Evolutionary conservation across 2,888 invertebrate species (phyloP).

Genomic region (Hypomecis atomaria): DNA sequence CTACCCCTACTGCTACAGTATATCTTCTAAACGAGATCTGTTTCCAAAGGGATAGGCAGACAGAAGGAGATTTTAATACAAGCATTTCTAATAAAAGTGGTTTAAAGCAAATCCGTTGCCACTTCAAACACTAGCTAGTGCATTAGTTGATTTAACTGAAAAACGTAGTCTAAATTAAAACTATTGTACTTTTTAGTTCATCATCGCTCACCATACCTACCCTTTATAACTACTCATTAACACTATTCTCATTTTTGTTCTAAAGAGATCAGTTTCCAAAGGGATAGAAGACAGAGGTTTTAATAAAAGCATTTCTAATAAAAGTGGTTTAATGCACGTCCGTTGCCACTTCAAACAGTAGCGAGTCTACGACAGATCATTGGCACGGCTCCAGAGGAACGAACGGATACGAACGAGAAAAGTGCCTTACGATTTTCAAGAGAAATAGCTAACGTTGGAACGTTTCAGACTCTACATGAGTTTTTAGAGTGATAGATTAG

Average conservation of each 20-base stretch:
- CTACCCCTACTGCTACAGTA: too few species aligned
- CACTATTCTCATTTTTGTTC: conserved; percentile 28
- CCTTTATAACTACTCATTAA: too few species aligned
- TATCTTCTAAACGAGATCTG: conserved; percentile 2
- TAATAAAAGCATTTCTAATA: conserved; percentile 61
- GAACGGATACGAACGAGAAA: conserved; percentile 35
- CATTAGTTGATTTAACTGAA: too few species aligned
- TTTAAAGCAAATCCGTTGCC: conserved; percentile 58
- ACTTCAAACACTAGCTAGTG: conserved; percentile 61
- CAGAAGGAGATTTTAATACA: conserved; percentile 55
- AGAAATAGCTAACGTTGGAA: conserved; percentile 18
- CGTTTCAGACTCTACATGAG: conserved; percentile 2
- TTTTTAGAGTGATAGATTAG: neutral
- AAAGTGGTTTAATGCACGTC: conserved; percentile 62
- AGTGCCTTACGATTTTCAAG: conserved; percentile 28
- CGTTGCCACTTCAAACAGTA: conserved; percentile 57
- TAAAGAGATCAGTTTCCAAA: conserved; percentile 13
- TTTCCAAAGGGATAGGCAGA: conserved; percentile 20
- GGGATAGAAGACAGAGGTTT: conserved; percentile 42
- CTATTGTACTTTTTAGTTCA: too few species aligned
- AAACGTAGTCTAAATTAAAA: too few species aligned
- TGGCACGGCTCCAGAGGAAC: conserved; percentile 58
- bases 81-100: conserved; percentile 61
- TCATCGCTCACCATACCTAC: too few species aligned
- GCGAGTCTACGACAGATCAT: conserved; percentile 59